Base-by-base conservation (phyloP, 2,797 vertebrate species). In the Petrocephalus schoutedeni region DNA sequence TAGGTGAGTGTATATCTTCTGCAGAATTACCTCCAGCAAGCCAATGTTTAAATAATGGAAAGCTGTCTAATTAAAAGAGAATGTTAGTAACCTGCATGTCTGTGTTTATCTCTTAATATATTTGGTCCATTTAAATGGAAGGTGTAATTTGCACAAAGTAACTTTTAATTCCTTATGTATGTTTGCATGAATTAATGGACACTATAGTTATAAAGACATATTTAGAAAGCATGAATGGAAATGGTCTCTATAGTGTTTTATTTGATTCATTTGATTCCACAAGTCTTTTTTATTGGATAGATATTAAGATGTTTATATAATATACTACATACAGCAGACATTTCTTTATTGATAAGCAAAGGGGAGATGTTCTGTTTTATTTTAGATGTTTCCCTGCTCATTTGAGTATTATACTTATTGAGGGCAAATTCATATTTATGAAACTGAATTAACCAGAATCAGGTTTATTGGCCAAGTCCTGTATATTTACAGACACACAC, bases 31-130 rank as follows among this genome's bases (percentile, higher is more conserved):
- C 51, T 54, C 80, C 80, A n/a, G 8, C 45, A 23, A 53, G 41
- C 9, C 80, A 84, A 23, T 84, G 32, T 85, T 85, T 32, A 85
- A 36, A 85, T 56, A 85, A 85, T 57, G 16, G 12, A 21, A 85
- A 28, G 83, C 53, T 32, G 51, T 85, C 51, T 85, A 36, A 85
- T 56, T 85, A 85, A 32, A 28, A 28, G 51, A 23, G 9, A 45
- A 84, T 84, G 28, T 84, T 84, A 54, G 80, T 84, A 49, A n/a
- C 80, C 54, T 49, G 51, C 28, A 23, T 85, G 14, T 32, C n/a
- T 56, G 28, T 85, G 54, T 56, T 57, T 85, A 57, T 85, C 83
- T 85, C 23, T 32, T 85, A 85, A 85, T 57, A 41, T 36, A 85
- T 57, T 56, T 58, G 28, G 83, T 85, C 51, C 53, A 36, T 57